phyloP scores from a whole-genome alignment of 2,113 vertebrate genomes.

The Canis aureus region DNA sequence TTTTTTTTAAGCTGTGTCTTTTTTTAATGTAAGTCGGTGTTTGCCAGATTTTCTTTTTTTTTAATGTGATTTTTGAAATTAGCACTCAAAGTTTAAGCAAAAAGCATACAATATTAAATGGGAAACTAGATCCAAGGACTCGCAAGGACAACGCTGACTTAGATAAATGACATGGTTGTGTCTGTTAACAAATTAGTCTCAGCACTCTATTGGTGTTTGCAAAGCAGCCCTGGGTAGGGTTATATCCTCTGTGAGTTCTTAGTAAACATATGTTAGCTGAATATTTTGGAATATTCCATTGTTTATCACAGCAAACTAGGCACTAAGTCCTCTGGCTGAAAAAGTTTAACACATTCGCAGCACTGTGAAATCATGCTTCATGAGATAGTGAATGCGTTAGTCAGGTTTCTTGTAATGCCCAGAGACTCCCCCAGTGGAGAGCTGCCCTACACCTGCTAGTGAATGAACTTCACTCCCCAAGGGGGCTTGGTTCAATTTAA shows the following conservation, averaged over 20 bases:
- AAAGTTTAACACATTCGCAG: background rate
- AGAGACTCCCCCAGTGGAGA: background rate
- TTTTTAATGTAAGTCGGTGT: background rate
- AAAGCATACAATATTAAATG: slow-evolving; percentile 13
- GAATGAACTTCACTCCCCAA: background rate
- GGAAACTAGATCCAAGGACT: background rate
- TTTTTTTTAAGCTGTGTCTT: background rate
- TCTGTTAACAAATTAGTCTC: background rate
- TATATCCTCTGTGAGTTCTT: background rate
- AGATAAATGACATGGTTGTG: background rate
- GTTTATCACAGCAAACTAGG: background rate
- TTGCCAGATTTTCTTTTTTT: background rate
- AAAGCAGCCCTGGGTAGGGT: background rate
- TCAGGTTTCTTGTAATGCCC: background rate
- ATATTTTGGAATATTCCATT: background rate
- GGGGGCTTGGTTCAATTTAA: slow-evolving; percentile 13
- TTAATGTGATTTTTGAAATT: slow-evolving; percentile 20
- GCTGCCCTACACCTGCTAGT: background rate
- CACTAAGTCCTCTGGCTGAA: background rate
- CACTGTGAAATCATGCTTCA: slow-evolving; percentile 3
- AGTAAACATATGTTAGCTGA: background rate
- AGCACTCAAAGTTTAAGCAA: slow-evolving; percentile 1
- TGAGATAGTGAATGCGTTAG: background rate
- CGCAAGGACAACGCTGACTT: background rate
- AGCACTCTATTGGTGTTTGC: background rate